Percentiles rank a stretch among this genome's conserved stretches.
These are phyloP conservation scores for Pinctada fucata DNA, from an alignment of 2,888 invertebrate species.

Conservation along the genomic window DNA sequence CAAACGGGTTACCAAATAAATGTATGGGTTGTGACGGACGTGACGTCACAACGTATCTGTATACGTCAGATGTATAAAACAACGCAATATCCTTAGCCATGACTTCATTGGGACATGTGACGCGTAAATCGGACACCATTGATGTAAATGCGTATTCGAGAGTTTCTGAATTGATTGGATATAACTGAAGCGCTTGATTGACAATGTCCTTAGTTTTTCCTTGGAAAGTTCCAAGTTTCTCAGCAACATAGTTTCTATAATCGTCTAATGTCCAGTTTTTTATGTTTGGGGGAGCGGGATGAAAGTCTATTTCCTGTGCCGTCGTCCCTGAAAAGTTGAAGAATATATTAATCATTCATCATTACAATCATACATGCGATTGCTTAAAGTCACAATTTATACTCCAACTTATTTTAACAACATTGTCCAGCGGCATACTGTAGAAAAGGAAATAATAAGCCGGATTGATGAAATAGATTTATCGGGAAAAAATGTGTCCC, in stretches of 20 bases:
- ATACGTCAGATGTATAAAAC: slow-evolving; percentile 49
- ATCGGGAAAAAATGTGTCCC: no score
- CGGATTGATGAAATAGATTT: no score
- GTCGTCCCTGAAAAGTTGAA: slow-evolving; percentile 51
- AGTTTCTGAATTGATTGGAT: slow-evolving; percentile 45
- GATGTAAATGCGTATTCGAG: slow-evolving; percentile 62
- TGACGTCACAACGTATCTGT: slow-evolving; percentile 59
- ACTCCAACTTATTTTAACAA: no score
- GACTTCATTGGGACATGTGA: slow-evolving; percentile 60
- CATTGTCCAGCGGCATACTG: no score
- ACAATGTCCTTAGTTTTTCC: slow-evolving; percentile 46
- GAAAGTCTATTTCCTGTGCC: slow-evolving; percentile 62
- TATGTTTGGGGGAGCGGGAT: slow-evolving; percentile 52
- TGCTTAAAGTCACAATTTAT: no score
- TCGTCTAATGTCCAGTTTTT: slow-evolving; percentile 59
- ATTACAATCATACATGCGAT: no score
- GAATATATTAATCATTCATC: no score
- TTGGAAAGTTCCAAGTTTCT: slow-evolving; percentile 59
- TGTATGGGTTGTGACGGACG: slow-evolving; percentile 54
- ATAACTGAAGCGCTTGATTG: slow-evolving; percentile 46
- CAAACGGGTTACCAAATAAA: slow-evolving; percentile 29
- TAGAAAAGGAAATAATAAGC: no score
- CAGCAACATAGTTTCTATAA: slow-evolving; percentile 58
- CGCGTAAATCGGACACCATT: slow-evolving; percentile 65
- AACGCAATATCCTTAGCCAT: slow-evolving; percentile 45